Evolutionary conservation across 2,113 vertebrate species (phyloP), one percentile per base, ranked within the genome.

Genomic region (Gobiocypris rarus): DNA sequence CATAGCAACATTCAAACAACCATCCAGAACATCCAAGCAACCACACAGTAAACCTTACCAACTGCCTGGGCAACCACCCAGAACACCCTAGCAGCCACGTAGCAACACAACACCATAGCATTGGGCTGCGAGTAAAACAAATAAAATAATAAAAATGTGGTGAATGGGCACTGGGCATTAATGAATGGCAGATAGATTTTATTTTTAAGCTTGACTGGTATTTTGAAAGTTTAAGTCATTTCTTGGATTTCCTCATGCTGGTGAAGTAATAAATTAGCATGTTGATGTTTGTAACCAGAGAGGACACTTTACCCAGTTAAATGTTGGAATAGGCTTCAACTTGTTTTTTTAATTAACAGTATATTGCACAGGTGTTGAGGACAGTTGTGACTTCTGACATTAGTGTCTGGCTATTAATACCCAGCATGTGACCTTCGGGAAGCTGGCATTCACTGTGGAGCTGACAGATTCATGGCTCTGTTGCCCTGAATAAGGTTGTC

Each of bases 401-500:
- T 86, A 75, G 56, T 73, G 78, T 84, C 76, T 87, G 74, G 89
- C 56, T 74, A 88, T 88, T 91, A 88, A 88, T 91, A 87, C 92
- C 90, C 88, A 87, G 85, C 84, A 86, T 86, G 59, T 85, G 85
- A 88, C 89, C 86, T 87, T 85, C 87, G 52, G 83, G 75, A 88
- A 73, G 74, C 86, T 86, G 88, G 86, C 73, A 70, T 78, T 81
- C 63, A 82, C 71, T 86, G 87, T 34, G 50, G 75, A 83, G 82
- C 82, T 90, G 91, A 91, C 91, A 91, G 91, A 90, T 90, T 92
- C 75, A 85, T 89, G 83, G 86, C 67, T 78, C 78, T 84, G 87
- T 83, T 85, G 90, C 88, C 89, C 75, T 85, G 89, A 92, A 91
- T 90, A 90, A 89, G 89, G 85, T 88, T 90, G 90, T 91, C 89